A percentile compares a stretch with the other conserved stretches of the same genome.
Evolutionary conservation across 2,113 vertebrate species (phyloP).

Genomic region (Heterocephalus glaber): DNA sequence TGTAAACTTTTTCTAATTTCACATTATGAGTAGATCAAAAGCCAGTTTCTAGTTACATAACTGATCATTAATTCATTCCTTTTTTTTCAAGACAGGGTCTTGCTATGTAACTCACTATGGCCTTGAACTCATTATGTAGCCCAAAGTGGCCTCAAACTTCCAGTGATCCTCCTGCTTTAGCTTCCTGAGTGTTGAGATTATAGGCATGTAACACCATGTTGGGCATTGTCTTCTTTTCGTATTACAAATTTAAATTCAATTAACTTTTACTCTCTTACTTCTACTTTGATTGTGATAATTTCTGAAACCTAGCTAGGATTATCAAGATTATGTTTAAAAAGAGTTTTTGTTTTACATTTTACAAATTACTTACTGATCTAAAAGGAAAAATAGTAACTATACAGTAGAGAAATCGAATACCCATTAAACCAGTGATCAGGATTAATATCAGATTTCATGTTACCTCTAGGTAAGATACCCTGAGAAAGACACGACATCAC

Average conservation of each 20-base stretch:
- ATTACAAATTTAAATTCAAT: background rate
- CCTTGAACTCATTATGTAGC: background rate
- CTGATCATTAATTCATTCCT: background rate
- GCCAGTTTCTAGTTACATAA: background rate
- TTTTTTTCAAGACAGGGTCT: background rate
- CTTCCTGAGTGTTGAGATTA: background rate
- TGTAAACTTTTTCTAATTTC: slow-evolving; percentile 3
- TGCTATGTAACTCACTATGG: background rate
- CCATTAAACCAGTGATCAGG: background rate
- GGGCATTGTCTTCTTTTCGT: background rate
- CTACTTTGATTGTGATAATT: slow-evolving; percentile 1
- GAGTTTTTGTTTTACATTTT: background rate
- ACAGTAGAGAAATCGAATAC: background rate
- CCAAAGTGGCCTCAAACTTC: background rate
- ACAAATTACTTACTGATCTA: background rate
- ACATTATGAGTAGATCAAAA: background rate
- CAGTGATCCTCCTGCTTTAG: background rate
- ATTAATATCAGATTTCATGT: background rate
- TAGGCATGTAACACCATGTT: background rate
- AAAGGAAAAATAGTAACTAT: background rate
- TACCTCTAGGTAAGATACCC: background rate
- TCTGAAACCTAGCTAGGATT: background rate
- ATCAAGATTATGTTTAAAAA: background rate
- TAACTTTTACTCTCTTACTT: slow-evolving; percentile 37
- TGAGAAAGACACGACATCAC: background rate